phyloP scores from a whole-genome alignment of 2,888 invertebrate genomes.

The Lucinisca nassula region DNA sequence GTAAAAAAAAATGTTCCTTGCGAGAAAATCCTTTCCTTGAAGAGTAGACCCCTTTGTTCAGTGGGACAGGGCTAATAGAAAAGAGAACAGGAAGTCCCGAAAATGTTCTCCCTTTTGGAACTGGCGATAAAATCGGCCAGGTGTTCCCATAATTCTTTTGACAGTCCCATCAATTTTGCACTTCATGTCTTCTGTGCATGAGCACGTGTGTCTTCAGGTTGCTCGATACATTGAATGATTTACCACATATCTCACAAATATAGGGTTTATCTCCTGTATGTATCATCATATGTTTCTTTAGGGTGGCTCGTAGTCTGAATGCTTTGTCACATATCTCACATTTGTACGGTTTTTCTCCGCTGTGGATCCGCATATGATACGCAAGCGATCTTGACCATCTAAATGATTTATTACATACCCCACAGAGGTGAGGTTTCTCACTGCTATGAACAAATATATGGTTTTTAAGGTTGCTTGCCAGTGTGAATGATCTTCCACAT shows the following conservation, averaged over 20 bases:
- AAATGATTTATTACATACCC: background rate
- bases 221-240: too few relatives aligned
- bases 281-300: background rate
- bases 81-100: too few relatives aligned
- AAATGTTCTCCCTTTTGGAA: too few relatives aligned
- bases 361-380: background rate
- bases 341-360: background rate
- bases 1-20: too few relatives aligned
- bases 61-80: too few relatives aligned
- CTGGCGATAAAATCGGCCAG: too few relatives aligned
- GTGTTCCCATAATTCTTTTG: too few relatives aligned
- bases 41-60: too few relatives aligned
- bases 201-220: too few relatives aligned
- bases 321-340: background rate
- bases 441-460: background rate
- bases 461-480: background rate
- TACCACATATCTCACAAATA: background rate
- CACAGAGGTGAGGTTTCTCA: background rate
- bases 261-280: background rate
- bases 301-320: background rate
- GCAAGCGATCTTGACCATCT: background rate
- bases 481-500: background rate
- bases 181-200: too few relatives aligned
- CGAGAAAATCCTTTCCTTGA: too few relatives aligned
- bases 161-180: too few relatives aligned